Percentiles rank a stretch among this genome's conserved stretches.
Evolutionary conservation across 2,113 vertebrate species (phyloP).

Genomic region (Albula glossodonta): DNA sequence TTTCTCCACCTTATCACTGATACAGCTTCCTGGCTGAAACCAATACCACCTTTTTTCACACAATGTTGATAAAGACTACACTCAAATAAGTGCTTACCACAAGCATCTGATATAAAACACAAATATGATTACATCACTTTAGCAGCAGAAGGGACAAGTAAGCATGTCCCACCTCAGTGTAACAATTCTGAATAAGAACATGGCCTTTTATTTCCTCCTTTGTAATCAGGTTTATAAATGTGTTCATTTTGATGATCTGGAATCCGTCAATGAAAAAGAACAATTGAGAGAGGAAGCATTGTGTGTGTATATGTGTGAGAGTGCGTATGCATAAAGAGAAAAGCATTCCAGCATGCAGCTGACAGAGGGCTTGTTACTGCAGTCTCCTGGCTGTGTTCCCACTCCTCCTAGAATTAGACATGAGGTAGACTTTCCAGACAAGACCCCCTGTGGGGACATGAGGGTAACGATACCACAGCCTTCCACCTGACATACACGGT

Average conservation of each 20-base stretch:
- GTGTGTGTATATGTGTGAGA: neutral
- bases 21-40: neutral
- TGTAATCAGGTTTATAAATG: neutral
- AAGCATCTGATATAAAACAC: neutral
- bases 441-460: neutral
- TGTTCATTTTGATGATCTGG: neutral
- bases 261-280: neutral
- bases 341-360: neutral
- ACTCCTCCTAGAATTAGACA: neutral
- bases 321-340: neutral
- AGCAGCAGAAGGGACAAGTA: neutral
- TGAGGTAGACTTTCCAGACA: constrained; percentile 1
- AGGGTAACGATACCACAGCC: neutral
- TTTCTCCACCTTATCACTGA: neutral
- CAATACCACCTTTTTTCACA: neutral
- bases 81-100: neutral
- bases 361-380: constrained; percentile 3
- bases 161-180: neutral
- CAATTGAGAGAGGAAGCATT: neutral
- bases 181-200: neutral
- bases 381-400: constrained; percentile 6
- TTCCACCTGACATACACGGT: neutral
- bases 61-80: neutral
- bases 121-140: neutral
- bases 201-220: neutral